phyloP scores from a whole-genome alignment of 2,888 invertebrate genomes.

The Drosophila anceps region DNA sequence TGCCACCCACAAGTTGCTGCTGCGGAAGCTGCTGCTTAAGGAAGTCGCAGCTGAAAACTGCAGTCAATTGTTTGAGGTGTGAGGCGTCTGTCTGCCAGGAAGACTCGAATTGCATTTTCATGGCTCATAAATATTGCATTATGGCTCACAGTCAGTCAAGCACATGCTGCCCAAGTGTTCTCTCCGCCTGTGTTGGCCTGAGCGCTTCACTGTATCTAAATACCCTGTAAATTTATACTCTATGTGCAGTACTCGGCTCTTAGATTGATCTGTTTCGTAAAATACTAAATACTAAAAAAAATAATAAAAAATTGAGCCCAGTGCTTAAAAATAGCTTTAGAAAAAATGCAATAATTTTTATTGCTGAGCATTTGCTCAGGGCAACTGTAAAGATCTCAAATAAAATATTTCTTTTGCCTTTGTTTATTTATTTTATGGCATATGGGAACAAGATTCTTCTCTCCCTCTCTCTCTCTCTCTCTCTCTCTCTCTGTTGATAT shows the following conservation, averaged over 20 bases:
- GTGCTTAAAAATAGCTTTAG: conserved; percentile 52
- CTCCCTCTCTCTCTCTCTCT: background rate
- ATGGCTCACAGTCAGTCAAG: conserved; percentile 33
- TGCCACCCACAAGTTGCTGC: conserved; percentile 54
- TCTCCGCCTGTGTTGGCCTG: background rate
- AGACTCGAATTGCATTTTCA: conserved; percentile 69
- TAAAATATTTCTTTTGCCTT: conserved; percentile 39
- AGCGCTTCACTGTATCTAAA: background rate
- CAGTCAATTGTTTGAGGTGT: conserved; percentile 48
- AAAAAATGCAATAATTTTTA: conserved; percentile 33
- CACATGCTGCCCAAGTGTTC: conserved; percentile 38
- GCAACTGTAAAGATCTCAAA: conserved; percentile 23
- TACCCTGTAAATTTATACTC: conserved; percentile 21
- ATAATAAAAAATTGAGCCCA: conserved; percentile 9
- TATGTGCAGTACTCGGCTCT: background rate
- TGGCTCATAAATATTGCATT: conserved; percentile 75
- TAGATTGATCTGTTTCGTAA: background rate
- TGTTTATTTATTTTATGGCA: conserved; percentile 54
- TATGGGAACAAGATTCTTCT: conserved; percentile 41
- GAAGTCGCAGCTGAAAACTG: conserved; percentile 49
- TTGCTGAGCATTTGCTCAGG: conserved; percentile 19
- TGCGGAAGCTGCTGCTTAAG: conserved; percentile 73
- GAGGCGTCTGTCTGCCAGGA: conserved; percentile 39
- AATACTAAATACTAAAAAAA: background rate
- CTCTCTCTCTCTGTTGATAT: background rate